Percentiles rank a stretch among this genome's conserved stretches.
Conservation (phyloP, 2,797 vertebrate genomes). For the Rallus crepitans region DNA sequence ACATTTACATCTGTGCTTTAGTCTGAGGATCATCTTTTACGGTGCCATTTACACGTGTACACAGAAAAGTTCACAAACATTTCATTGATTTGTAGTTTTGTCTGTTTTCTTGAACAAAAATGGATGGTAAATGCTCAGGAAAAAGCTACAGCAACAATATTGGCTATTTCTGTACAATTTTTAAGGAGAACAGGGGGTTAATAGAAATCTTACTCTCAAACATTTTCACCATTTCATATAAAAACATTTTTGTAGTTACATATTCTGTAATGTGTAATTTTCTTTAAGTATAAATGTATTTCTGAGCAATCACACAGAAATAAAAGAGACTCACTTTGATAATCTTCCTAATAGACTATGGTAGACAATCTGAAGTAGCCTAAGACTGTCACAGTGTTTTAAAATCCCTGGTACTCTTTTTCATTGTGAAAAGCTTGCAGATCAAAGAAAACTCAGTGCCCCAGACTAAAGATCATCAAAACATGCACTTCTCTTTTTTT, state of each 20-base stretch:
- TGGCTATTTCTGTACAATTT: background rate
- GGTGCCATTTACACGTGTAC: background rate
- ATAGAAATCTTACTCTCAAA: background rate
- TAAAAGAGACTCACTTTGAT: background rate
- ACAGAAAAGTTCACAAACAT: background rate
- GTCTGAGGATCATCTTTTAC: background rate
- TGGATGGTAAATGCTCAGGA: background rate
- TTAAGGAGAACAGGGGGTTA: background rate
- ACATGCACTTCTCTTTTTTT: background rate
- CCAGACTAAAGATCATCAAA: conserved; percentile 42
- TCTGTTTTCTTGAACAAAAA: background rate
- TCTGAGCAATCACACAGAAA: background rate
- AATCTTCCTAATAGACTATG: conserved; percentile 11
- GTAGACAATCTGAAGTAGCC: background rate
- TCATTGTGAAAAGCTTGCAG: background rate
- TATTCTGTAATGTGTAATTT: background rate
- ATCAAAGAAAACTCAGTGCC: conserved; percentile 35
- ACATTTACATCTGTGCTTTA: background rate
- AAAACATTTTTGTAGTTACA: background rate
- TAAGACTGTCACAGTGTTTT: background rate
- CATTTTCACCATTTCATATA: background rate
- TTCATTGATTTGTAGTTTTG: background rate
- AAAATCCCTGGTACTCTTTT: background rate
- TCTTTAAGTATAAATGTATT: background rate
- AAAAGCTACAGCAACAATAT: background rate